Percentiles rank a stretch among this genome's conserved stretches.
These are phyloP conservation scores for Drosophila novamexicana DNA, from an alignment of 1,140 invertebrate genomes.

Conservation along the genomic window DNA sequence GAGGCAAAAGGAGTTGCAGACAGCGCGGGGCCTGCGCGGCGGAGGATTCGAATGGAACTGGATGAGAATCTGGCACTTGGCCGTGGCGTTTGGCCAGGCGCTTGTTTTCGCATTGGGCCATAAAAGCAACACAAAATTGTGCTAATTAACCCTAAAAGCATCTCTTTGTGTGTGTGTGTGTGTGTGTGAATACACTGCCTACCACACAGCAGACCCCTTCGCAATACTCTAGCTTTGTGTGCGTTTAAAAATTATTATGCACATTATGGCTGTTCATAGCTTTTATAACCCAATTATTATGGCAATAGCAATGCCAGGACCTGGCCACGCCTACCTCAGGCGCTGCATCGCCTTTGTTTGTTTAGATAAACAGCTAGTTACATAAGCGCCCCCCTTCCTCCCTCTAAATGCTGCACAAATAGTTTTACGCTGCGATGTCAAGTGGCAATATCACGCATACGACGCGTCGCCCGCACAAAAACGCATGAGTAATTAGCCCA, in stretches of 20 bases:
- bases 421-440: conserved; percentile 60
- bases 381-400: background rate
- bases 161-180: conserved; percentile 44
- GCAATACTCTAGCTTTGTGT: conserved; percentile 21
- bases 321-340: background rate
- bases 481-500: conserved; percentile 73
- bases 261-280: conserved; percentile 80
- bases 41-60: conserved; percentile 11
- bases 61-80: conserved; percentile 67
- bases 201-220: background rate
- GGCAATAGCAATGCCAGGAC: conserved; percentile 13
- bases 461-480: conserved; percentile 47
- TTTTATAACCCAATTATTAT: conserved; percentile 78
- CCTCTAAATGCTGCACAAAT: conserved; percentile 48
- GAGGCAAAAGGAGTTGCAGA: conserved; percentile 18
- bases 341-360: conserved; percentile 1
- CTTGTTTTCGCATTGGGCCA: conserved; percentile 71
- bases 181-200: conserved; percentile 30
- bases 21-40: background rate
- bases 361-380: conserved; percentile 1
- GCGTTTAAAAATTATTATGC: conserved; percentile 81
- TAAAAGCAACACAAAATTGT: conserved; percentile 81
- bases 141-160: conserved; percentile 82
- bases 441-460: conserved; percentile 75
- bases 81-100: conserved; percentile 70